Base-by-base conservation (phyloP, 2,113 vertebrate genomes). In the Zosterops lateralis region DNA sequence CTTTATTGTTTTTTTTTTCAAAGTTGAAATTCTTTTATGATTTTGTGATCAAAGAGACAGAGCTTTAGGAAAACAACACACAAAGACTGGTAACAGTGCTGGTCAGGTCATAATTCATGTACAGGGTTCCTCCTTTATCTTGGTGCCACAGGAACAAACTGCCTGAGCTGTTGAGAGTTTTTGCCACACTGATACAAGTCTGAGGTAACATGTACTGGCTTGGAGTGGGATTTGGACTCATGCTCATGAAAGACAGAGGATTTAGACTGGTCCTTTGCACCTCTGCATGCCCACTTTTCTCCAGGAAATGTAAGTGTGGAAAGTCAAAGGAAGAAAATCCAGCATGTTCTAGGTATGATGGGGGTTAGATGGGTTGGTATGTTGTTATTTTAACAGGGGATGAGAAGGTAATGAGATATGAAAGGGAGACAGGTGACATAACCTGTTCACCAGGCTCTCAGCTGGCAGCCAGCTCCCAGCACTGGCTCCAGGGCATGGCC, bases 381-480 rank as follows among this genome's bases (percentile, higher is more conserved):
- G 48, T 7, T 56, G 53, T 8, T 32, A 24, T 78, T 70, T 84
- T 48, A 31, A 34, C 13, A 42, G 58, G 18, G 31, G 45, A 87
- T 5, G 10, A 38, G 70, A 79, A 71, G 31, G 25, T 44, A 73
- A 72, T 10, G 85, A 67, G 75, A 18, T 36, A n/a, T 31, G 70
- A 61, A 53, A 76, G 67, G n/a, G 36, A 87, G 25, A 71, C 73
- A 89, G 92, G 86, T 73, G 92, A 72, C 91, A 88, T 28, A 73
- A 88, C 53, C 90, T 87, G 93, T 3, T 85, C 80, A 14, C 79
- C 31, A 14, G 5, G 54, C 53, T 67, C 79, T 67, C 79, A 89
- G 68, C 67, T 88, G 80, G 71, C 83, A 92, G 87, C 38, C 85
- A 61, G 72, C 5, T 77, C 84, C 77, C 68, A 70, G 74, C 3